Evolutionary conservation across 1,140 invertebrate species (phyloP), one percentile per base, ranked within the genome.

Genomic region (Bombus superbus): DNA sequence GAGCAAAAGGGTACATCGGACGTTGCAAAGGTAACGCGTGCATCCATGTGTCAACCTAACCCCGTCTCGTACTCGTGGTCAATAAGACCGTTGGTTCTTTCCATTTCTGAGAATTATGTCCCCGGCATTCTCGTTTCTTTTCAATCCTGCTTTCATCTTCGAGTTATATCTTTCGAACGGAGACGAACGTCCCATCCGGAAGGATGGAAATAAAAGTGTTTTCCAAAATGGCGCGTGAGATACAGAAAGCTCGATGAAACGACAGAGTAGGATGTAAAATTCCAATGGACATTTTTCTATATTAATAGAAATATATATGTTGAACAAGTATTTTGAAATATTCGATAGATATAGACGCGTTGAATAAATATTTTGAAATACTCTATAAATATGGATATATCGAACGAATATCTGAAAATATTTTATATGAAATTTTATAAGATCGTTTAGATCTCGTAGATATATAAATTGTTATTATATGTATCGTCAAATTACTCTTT

Each of bases 41-140:
- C 47, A 73, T 86, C 87, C 77, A 59, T 74, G 77, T 64, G 85
- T 82, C 81, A 82, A 74, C 53, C 68, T 32, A 74, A 68, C 68
- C 68, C 57, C 69, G 66, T 89, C 66, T 87, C 85, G 59, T 11
- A 28, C 76, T 35, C 69, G 44, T 62, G 88, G 85, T 83, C 88
- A 89, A 87, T 89, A 89, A 81, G 82, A 80, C 59, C 80, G 15
- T 57, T 47, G 74, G 80, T 64, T 81, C 79, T 68, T 79, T 87
- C 86, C 88, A 89, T 90, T 81, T 87, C 85, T 72, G 68, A 47
- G 76, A 87, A 88, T 88, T 83, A 88, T 85, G 81, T 88, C 53
- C n/a, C 15, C 22, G n/a, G 72, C 53, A 62, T 86, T 85, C 47
- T 62, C 74, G 73, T 89, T 85, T 28, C 80, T 71, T 75, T 89